A percentile compares a stretch with the other conserved stretches of the same genome.
Evolutionary conservation across 1,140 invertebrate genomes (phyloP).

Genomic region (Eciton burchellii): DNA sequence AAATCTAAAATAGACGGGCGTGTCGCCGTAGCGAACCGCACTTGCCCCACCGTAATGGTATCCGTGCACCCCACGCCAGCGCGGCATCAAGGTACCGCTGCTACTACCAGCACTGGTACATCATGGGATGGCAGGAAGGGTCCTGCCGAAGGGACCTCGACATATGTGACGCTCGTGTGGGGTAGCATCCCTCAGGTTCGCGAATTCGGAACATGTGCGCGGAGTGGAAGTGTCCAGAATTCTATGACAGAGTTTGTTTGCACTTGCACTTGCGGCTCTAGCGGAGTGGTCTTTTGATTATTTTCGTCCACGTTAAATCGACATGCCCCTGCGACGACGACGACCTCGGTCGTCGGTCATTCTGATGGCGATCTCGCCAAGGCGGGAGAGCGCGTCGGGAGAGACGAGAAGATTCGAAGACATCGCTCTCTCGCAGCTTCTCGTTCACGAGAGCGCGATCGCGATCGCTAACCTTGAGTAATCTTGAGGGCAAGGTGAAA

Average conservation of each 20-base stretch:
- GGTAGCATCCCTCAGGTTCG: slow-evolving; percentile 76
- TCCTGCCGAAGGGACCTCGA: slow-evolving; percentile 76
- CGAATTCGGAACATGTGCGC: slow-evolving; percentile 79
- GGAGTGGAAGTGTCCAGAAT: slow-evolving; percentile 77
- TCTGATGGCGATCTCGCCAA: background rate
- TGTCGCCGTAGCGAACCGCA: slow-evolving; percentile 74
- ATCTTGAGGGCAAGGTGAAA: no score
- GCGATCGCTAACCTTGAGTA: background rate
- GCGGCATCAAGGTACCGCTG: slow-evolving; percentile 41
- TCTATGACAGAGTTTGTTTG: slow-evolving; percentile 80
- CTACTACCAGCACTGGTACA: slow-evolving; percentile 53
- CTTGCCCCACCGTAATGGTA: slow-evolving; percentile 77
- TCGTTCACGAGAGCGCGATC: background rate
- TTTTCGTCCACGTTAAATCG: slow-evolving; percentile 64
- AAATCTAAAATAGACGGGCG: slow-evolving; percentile 72
- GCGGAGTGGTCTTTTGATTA: slow-evolving; percentile 74
- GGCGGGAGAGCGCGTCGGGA: background rate
- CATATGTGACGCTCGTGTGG: slow-evolving; percentile 81
- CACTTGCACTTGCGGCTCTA: slow-evolving; percentile 70
- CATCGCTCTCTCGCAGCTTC: no score
- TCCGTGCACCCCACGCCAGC: slow-evolving; percentile 63
- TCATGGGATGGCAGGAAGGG: slow-evolving; percentile 65
- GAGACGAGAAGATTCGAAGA: background rate
- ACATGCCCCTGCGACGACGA: no score
- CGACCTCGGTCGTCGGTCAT: slow-evolving; percentile 58